A percentile compares a stretch with the other conserved stretches of the same genome.
Conservation (phyloP, 2,888 invertebrate species). For the Itoplectis maculator region DNA sequence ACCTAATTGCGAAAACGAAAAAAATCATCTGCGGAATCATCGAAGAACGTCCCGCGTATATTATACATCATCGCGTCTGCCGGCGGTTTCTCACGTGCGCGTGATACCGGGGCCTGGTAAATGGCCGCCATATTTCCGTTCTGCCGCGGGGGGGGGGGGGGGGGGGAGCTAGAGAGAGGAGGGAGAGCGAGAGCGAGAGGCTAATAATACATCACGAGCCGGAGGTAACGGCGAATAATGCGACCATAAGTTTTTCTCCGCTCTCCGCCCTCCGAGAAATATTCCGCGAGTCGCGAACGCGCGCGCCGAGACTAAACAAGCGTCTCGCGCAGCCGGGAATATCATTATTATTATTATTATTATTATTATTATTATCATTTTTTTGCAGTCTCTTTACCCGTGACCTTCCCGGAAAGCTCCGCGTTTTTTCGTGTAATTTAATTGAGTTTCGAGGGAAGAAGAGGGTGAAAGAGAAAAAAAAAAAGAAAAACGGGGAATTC, state of each 20-base stretch:
- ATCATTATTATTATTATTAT: too few relatives aligned
- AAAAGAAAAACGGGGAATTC: conserved; percentile 7
- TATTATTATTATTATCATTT: too few relatives aligned
- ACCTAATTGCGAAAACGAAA: conserved; percentile 62
- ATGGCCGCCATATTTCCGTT: conserved; percentile 66
- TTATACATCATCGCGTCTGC: conserved; percentile 67
- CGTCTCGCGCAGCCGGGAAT: conserved; percentile 40
- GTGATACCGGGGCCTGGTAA: conserved; percentile 65
- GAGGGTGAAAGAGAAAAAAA: too few relatives aligned
- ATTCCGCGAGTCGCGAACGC: conserved; percentile 47
- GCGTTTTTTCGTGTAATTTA: conserved; percentile 11
- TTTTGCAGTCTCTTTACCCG: conserved; percentile 6
- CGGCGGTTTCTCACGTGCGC: conserved; percentile 68
- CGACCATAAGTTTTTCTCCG: conserved; percentile 54
- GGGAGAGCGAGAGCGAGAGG: conserved; percentile 30
- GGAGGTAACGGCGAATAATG: conserved; percentile 60
- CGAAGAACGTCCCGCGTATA: conserved; percentile 56
- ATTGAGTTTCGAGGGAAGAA: conserved; percentile 31
- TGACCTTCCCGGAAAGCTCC: background rate
- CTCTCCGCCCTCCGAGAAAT: conserved; percentile 48
- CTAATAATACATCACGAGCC: conserved; percentile 62
- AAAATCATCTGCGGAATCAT: conserved; percentile 48
- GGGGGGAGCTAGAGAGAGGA: conserved; percentile 39
- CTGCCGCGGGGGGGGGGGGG: conserved; percentile 14
- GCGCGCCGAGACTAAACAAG: conserved; percentile 49